phyloP scores from a whole-genome alignment of 2,797 vertebrate genomes.

The Typhlichthys eigenmanni region DNA sequence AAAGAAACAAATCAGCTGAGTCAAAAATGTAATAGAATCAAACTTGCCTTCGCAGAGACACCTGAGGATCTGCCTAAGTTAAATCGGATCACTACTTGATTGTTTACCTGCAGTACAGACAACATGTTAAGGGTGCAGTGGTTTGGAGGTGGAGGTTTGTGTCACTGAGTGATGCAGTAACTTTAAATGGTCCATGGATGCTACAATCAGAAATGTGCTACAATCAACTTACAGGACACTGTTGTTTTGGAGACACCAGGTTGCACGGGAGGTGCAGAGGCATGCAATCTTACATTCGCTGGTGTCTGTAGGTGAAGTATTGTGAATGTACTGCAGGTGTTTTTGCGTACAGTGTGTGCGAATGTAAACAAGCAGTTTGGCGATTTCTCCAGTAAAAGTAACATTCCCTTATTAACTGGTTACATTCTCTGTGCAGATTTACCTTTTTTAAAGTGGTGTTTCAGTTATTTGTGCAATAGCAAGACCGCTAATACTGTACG shows the following conservation, averaged over 20 bases:
- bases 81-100: conserved; percentile 28
- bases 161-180: conserved; percentile 23
- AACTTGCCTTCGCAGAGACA: conserved; percentile 42
- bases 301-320: conserved; percentile 57
- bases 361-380: conserved; percentile 66
- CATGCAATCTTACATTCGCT: conserved; percentile 79
- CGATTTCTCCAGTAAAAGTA: conserved; percentile 35
- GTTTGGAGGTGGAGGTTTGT: conserved; percentile 25
- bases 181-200: conserved; percentile 37
- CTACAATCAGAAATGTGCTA: conserved; percentile 78
- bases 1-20: conserved; percentile 31
- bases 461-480: conserved; percentile 66
- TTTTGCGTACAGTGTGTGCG: conserved; percentile 42
- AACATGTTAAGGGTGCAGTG: conserved; percentile 18
- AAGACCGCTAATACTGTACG: conserved; percentile 47
- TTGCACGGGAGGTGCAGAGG: conserved; percentile 70
- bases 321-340: conserved; percentile 57
- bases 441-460: conserved; percentile 32
- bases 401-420: conserved; percentile 51
- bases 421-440: conserved; percentile 69
- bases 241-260: conserved; percentile 39
- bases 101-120: conserved; percentile 53
- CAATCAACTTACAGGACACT: conserved; percentile 60
- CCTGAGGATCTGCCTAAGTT: conserved; percentile 62
- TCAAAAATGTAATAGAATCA: conserved; percentile 19